Conservation (phyloP, 2,888 invertebrate species). For the Slavum lentiscoides region DNA sequence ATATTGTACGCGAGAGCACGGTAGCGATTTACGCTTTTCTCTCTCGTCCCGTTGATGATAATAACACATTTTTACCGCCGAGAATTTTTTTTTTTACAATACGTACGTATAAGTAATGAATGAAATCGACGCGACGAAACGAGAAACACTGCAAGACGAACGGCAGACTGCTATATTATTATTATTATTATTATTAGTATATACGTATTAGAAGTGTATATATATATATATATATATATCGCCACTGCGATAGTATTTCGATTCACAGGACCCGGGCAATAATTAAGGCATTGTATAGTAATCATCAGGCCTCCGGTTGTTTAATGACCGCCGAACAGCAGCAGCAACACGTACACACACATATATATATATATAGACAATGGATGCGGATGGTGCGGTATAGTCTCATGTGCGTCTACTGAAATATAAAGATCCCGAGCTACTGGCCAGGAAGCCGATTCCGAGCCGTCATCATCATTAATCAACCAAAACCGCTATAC, state of each 20-base stretch:
- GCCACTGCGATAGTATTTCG: conserved; percentile 6
- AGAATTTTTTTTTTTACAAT: conserved; percentile 5
- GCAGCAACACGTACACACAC: neutral
- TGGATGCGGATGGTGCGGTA: conserved; percentile 8
- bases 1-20: neutral
- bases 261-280: conserved; percentile 42
- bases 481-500: conserved; percentile 31
- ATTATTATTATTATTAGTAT: too few relatives aligned
- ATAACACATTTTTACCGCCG: conserved; percentile 34
- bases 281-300: conserved; percentile 53
- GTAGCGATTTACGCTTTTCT: neutral
- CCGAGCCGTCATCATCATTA: conserved; percentile 53
- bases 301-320: conserved; percentile 52
- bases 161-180: neutral
- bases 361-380: conserved; percentile 26
- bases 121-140: conserved; percentile 27
- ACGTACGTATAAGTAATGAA: conserved; percentile 23
- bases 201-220: neutral
- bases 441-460: conserved; percentile 52
- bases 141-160: neutral
- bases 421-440: conserved; percentile 49
- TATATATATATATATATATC: conserved; percentile 25
- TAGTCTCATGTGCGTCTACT: neutral
- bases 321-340: conserved; percentile 41
- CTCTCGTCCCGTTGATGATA: conserved; percentile 29